Evolutionary conservation across 2,888 invertebrate genomes (phyloP), one percentile per base, ranked within the genome.

Genomic region (Hesperia comma): DNA sequence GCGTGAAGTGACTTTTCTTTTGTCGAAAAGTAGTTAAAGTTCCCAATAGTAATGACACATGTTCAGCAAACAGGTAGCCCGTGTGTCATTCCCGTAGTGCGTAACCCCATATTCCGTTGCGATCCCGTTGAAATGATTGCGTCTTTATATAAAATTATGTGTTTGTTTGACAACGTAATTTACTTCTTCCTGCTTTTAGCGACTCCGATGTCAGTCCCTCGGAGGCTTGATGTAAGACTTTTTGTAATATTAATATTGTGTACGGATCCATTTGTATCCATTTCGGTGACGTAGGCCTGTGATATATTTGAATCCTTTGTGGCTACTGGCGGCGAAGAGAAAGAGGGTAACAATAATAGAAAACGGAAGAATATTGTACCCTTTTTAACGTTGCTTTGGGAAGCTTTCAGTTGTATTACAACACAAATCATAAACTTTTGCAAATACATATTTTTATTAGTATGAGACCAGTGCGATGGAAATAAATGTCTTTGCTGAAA

Each of bases 61-160:
- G 67, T 49, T 72, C 7, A 33, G 15, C 14, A 14, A 61, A 33
- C 49, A 33, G 17, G 7, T 12, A 1, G 15, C 0, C 75, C 21
- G 76, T 84, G 68, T 83, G 79, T 81, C 69, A 61, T 53, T 68
- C 68, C 77, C 72, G 75, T 84, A 81, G 83, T 83, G 84, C 86
- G 83, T 85, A 83, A 79, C 82, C 80, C 78, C 82, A 83, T 84
- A 85, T 82, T 82, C 77, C 51, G 51, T 71, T 71, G 79, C 81
- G 86, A 88, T 87, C 84, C 85, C 82, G 79, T 79, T 75, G 84
- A 84, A 88, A 85, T 86, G 88, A 89, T 88, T 84, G 86, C 87
- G 79, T 83, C 79, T 81, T 87, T 86, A 84, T 80, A 84, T 80
- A 80, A 84, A 87, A 84, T 83, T 86, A 87, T 87, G 80, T 84